Base-by-base conservation (phyloP, 2,113 vertebrate genomes). In the Phylloscopus trochilus region DNA sequence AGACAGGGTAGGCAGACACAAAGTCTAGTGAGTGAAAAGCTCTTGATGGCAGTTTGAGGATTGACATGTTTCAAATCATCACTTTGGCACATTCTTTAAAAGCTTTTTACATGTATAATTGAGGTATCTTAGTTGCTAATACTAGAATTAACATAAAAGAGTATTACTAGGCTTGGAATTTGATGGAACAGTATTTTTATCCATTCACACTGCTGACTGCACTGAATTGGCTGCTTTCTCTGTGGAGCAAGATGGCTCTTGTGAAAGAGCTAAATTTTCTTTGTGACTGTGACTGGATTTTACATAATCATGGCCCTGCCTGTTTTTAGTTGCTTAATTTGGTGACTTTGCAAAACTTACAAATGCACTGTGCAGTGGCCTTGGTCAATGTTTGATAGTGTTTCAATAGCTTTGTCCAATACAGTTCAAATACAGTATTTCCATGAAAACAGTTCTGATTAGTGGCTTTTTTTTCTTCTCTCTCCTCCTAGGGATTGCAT, bases 401-500 rank as follows among this genome's bases (percentile, higher is more conserved):
- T 80, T 83, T 81, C 47, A 47, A 4, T 77, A 30, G 11, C 41
- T 72, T 67, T 2, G 3, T 51, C 33, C 80, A 63, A 49, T 35
- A 52, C 13, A 60, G 73, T 35, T 93, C 47, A 35, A 44, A 49
- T 86, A 44, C 4, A 5, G 3, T 53, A 16, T 69, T 88, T 55
- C 2, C 5, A 5, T 39, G 5, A 16, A 11, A 44, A 20, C 23
- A 51, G 30, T 74, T 93, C 47, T 78, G 67, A 78, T 69, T 49
- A 72, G 22, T 39, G 28, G 13, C 18, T 51, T 53, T 62, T 76
- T 47, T 55, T 55, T 5, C 6, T 41, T 67, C 66, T 85, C 37
- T 39, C 22, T 60, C 3, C 28, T 62, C 13, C 4, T 80, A 99
- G 99, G 98, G 98, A 24, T 97, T 98, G 52, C 98, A 98, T 76